These are phyloP conservation scores for Dipus sagitta DNA, from an alignment of 2,797 vertebrate genomes.

Conservation along the genomic window DNA sequence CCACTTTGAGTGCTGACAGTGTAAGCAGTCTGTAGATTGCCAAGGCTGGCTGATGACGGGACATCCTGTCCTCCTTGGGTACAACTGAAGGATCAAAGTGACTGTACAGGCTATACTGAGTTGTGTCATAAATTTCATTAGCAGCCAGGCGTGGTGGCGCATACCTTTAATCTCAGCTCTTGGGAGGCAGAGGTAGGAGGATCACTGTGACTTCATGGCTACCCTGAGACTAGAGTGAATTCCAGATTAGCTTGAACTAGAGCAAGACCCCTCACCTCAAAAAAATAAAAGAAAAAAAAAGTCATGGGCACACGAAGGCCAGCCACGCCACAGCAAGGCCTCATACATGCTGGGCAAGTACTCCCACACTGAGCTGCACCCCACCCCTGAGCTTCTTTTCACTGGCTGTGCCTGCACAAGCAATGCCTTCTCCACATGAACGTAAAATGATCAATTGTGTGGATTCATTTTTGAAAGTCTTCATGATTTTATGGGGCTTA, in stretches of 20 bases:
- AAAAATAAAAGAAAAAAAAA: too few relatives aligned
- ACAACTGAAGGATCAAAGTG: not conserved
- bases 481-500: too few relatives aligned
- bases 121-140: not conserved
- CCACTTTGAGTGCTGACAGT: not conserved
- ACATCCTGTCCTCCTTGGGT: not conserved
- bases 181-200: too few relatives aligned
- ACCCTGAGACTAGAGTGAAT: too few relatives aligned
- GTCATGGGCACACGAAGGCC: not conserved
- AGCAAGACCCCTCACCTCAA: too few relatives aligned
- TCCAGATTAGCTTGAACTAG: too few relatives aligned
- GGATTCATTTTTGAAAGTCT: not conserved
- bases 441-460: not conserved
- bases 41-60: not conserved
- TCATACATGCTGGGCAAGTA: not conserved
- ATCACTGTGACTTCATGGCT: too few relatives aligned
- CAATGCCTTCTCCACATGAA: not conserved
- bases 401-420: not conserved
- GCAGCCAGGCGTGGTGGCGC: not conserved
- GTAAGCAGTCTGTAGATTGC: rapidly evolving
- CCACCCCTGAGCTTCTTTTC: not conserved
- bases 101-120: not conserved
- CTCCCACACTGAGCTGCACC: not conserved
- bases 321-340: too few relatives aligned
- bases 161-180: too few relatives aligned